Base-by-base conservation (phyloP, 2,113 vertebrate genomes). In the Apus apus region DNA sequence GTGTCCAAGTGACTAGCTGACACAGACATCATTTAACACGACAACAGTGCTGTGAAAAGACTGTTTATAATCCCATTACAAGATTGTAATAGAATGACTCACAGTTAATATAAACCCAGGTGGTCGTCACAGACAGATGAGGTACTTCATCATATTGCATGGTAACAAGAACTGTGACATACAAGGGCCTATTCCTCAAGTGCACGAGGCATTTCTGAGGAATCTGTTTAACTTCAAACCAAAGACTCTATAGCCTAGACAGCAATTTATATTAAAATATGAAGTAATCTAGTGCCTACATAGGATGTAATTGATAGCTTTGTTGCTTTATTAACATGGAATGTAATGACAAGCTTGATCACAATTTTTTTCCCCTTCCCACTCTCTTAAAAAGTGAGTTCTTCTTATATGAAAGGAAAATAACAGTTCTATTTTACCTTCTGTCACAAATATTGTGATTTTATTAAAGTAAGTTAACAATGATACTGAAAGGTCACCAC, bases 221-320 rank as follows among this genome's bases (percentile, higher is more conserved):
- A 93, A 87, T 48, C 86, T 80, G 79, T 51, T 62, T 76, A 80
- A 93, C 56, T 84, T 73, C 74, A 97, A 93, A 89, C n/a, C 22
- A 23, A 87, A 29, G 25, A 81, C 36, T 76, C 54, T 29, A 60
- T 25, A 72, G 14, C 30, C 94, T 65, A 87, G 78, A 91, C 8
- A 89, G 54, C 67, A 87, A 87, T 93, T 92, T 71, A 77, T 70
- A 62, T n/a, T 89, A 68, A 87, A 51, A 26, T 70, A 45, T 56
- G 68, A 92, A 87, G 36, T 89, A 87, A 87, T 45, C 23, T 30
- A 71, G 19, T 16, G 57, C 22, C 64, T 89, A 58, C 23, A 81
- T 1, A 68, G 26, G 25, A 67, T 71, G 68, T 15, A 89, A 95
- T 10, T 66, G 66, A 93, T 82, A 91, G 73, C 18, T 89, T 89